These are phyloP conservation scores for Andricus grossulariae DNA, from an alignment of 1,140 invertebrate species.

Conservation along the genomic window DNA sequence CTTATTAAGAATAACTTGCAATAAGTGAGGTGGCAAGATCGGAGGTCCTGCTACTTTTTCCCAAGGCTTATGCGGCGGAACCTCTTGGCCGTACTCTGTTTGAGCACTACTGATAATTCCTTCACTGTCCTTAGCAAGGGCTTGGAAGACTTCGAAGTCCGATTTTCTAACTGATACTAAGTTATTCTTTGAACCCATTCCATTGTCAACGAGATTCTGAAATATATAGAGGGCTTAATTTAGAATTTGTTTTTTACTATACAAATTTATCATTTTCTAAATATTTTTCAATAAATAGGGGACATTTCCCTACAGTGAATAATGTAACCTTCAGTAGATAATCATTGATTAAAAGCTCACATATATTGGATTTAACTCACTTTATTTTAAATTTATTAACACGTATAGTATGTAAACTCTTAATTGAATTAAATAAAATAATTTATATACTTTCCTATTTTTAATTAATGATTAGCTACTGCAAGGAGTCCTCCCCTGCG, in stretches of 20 bases:
- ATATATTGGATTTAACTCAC: too few relatives aligned
- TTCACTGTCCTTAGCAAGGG: conserved; percentile 93
- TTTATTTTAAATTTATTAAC: too few relatives aligned
- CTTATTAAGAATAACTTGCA: conserved; percentile 99
- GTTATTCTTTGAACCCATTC: conserved; percentile 94
- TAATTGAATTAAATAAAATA: too few relatives aligned
- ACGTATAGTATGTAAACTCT: too few relatives aligned
- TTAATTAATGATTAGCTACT: too few relatives aligned
- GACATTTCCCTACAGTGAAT: too few relatives aligned
- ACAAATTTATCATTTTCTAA: background rate
- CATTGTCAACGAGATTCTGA: conserved; percentile 90
- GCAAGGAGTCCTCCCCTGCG: too few relatives aligned
- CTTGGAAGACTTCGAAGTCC: conserved; percentile 99
- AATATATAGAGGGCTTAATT: background rate
- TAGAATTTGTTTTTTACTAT: background rate
- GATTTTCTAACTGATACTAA: conserved; percentile 93
- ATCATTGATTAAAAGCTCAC: too few relatives aligned
- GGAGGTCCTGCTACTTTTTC: conserved; percentile 96
- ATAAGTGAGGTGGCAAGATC: conserved; percentile 95
- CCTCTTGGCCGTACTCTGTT: conserved; percentile 92
- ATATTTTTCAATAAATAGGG: background rate
- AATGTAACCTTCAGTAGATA: too few relatives aligned
- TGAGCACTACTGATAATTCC: conserved; percentile 82
- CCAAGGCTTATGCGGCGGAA: conserved; percentile 92
- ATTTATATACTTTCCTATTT: too few relatives aligned